Evolutionary conservation across 2,113 vertebrate genomes (phyloP), one percentile per base, ranked within the genome.

Genomic region (Cololabis saira): DNA sequence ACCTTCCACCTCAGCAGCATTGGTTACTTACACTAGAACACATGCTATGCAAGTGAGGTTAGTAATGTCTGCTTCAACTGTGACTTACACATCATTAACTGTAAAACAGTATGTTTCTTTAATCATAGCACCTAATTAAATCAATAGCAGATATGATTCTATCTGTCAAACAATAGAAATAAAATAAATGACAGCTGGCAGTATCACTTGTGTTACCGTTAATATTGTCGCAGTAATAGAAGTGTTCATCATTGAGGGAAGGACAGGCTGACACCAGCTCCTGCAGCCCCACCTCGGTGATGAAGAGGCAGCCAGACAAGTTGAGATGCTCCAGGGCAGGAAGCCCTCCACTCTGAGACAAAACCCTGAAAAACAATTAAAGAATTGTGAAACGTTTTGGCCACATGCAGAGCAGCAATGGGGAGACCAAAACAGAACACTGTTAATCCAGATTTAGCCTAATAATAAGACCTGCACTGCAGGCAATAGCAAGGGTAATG

Each of bases 171-270:
- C n/a, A 16, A 16, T n/a, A n/a, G 54, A 45, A 21, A 18, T 17
- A 18, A 18, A 18, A 37, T 33, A 3, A 21, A 22, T 0, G 2
- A 12, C 21, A n/a, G n/a, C 48, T 5, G 22, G 3, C 50, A 3
- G 42, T 37, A 60, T 74, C 27, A 3, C 70, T 75, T 57, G 58
- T 51, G 88, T 96, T 98, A 98, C 98, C 97, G 71, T 97, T 95
- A 90, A 99, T 99, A 93, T 99, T 99, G 95, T 99, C 97, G 93
- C 97, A 99, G 96, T 99, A 99, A 94, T 98, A 99, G 90, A 99
- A 99, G 92, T 98, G 95, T 89, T 99, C 96, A 47, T 97, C 95
- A 6, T 98, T 98, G 43, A 99, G 94, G 58, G 95, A 93, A 49
- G 98, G 98, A 64, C 97, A 99, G 5, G 91, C 95, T 1, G 95